These are phyloP conservation scores for Pelobates fuscus DNA, from an alignment of 2,113 vertebrate species.

Conservation along the genomic window DNA sequence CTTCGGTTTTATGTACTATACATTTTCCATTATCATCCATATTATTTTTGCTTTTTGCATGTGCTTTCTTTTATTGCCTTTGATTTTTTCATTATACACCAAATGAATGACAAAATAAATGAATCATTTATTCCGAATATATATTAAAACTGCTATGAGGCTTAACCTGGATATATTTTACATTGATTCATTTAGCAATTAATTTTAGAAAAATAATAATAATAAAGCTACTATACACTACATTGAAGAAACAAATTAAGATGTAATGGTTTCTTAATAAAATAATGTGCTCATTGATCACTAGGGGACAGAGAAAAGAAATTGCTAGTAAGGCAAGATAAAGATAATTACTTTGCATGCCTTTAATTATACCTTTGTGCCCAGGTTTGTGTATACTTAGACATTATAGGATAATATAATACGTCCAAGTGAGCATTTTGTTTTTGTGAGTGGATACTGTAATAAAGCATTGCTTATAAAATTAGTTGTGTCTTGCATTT, in stretches of 20 bases:
- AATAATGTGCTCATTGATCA: conserved; percentile 75
- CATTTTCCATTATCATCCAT: no score
- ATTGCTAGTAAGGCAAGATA: conserved; percentile 60
- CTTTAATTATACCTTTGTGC: conserved; percentile 70
- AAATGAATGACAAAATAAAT: no score
- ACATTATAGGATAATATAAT: conserved; percentile 57
- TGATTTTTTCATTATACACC: no score
- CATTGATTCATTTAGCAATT: conserved; percentile 52
- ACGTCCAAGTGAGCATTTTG: conserved; percentile 49
- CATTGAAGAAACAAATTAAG: conserved; percentile 67
- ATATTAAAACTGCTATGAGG: no score
- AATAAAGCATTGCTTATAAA: neutral
- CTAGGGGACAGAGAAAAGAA: conserved; percentile 60
- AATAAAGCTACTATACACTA: conserved; percentile 65
- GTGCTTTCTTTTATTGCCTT: no score
- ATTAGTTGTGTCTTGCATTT: conserved; percentile 12
- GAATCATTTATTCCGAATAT: no score
- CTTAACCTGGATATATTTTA: conserved; percentile 56
- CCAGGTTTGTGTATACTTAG: conserved; percentile 53
- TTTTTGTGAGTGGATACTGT: neutral
- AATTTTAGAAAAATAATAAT: conserved; percentile 60
- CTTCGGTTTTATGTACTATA: no score
- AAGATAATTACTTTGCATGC: conserved; percentile 71
- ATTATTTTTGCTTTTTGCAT: no score
- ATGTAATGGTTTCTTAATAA: conserved; percentile 76